Percentiles rank a stretch among this genome's conserved stretches.
These are phyloP conservation scores for Scortum barcoo DNA, from an alignment of 2,113 vertebrate species.

Conservation along the genomic window DNA sequence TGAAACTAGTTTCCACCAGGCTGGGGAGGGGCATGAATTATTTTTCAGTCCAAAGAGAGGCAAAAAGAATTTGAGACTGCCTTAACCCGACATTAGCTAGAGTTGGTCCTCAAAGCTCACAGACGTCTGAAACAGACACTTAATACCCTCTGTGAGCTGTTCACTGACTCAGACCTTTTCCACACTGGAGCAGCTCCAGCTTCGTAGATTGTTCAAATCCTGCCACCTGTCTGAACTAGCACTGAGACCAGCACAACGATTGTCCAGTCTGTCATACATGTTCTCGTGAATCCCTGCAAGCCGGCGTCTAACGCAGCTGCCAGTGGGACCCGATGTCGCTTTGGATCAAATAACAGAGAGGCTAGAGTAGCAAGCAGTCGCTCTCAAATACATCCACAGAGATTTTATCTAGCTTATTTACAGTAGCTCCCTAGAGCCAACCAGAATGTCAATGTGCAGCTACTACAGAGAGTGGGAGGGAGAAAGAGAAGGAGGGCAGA, in stretches of 20 bases:
- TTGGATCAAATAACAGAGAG: constrained; percentile 18
- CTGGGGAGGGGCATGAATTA: neutral
- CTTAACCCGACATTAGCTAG: neutral
- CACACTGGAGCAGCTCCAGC: neutral
- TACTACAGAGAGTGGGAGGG: constrained; percentile 28
- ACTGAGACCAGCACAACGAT: neutral
- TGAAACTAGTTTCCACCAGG: no score
- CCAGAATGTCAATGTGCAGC: constrained; percentile 40
- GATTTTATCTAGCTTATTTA: constrained; percentile 42
- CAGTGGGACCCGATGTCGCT: constrained; percentile 11
- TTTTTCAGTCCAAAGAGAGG: neutral
- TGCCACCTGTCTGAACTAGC: constrained; percentile 15
- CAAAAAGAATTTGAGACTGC: neutral
- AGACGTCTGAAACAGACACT: neutral
- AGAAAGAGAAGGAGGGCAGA: constrained; percentile 52
- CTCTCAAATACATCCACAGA: constrained; percentile 20
- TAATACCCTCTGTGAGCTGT: constrained; percentile 9
- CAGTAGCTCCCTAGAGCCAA: constrained; percentile 46
- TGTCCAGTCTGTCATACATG: constrained; percentile 2
- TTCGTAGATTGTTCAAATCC: constrained; percentile 25
- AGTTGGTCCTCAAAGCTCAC: neutral
- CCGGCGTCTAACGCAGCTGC: neutral
- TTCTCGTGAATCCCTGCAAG: constrained; percentile 27
- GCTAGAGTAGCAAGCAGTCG: neutral
- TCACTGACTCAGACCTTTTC: constrained; percentile 24